Percentiles rank a stretch among this genome's conserved stretches.
phyloP scores from a whole-genome alignment of 2,797 vertebrate genomes.

The Ptychobarbus kaznakovi region DNA sequence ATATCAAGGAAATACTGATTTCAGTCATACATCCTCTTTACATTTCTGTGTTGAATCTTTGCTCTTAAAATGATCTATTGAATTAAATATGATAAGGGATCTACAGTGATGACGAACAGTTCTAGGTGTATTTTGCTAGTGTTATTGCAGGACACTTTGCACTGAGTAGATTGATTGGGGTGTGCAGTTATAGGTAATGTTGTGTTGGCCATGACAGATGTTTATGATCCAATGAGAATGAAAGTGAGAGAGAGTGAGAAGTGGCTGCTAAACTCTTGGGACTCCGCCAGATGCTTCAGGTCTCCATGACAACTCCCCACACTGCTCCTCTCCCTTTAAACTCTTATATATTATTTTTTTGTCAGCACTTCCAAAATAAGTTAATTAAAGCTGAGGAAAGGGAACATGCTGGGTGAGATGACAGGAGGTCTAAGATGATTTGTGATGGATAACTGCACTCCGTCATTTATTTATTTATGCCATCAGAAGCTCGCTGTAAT shows the following conservation, averaged over 20 bases:
- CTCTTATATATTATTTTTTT: conserved; percentile 79
- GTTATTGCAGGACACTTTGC: conserved; percentile 35
- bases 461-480: conserved; percentile 77
- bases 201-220: conserved; percentile 48
- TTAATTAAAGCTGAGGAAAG: conserved; percentile 81
- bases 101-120: neutral
- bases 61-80: neutral
- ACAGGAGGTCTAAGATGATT: conserved; percentile 80
- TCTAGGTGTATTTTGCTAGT: neutral
- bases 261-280: conserved; percentile 74
- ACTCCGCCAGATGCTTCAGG: conserved; percentile 80
- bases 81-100: neutral
- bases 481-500: conserved; percentile 70
- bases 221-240: conserved; percentile 58
- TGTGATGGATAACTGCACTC: conserved; percentile 80
- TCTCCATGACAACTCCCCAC: conserved; percentile 82
- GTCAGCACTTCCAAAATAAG: conserved; percentile 81
- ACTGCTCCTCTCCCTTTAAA: conserved; percentile 72
- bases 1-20: neutral
- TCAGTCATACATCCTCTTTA: neutral
- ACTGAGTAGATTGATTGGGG: conserved; percentile 46
- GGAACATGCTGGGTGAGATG: conserved; percentile 78
- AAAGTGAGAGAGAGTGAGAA: conserved; percentile 60
- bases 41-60: neutral
- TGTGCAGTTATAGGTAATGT: conserved; percentile 51